Percentiles rank a stretch among this genome's conserved stretches.
Conservation (phyloP, 2,888 invertebrate species). For the Aporophyla lueneburgensis region DNA sequence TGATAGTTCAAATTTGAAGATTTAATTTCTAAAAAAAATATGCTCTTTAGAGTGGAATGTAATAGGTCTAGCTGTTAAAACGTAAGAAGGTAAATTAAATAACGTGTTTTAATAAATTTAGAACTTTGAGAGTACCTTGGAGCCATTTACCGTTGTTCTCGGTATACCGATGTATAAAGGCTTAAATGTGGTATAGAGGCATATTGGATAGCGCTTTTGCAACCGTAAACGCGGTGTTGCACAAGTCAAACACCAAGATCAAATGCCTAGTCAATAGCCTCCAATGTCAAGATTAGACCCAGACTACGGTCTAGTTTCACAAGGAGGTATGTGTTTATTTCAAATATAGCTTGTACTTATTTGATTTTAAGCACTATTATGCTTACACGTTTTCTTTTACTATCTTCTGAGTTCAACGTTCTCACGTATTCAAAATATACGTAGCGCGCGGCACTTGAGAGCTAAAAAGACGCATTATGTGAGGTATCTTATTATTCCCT, state of each 20-base stretch:
- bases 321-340: conserved; percentile 9
- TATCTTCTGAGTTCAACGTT: conserved; percentile 19
- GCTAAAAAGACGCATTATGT: conserved; percentile 45
- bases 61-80: conserved; percentile 18
- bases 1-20: no score
- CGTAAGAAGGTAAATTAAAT: not conserved
- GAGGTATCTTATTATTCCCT: conserved; percentile 51
- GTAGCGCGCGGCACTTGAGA: conserved; percentile 29
- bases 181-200: not conserved
- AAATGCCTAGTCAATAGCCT: conserved; percentile 7
- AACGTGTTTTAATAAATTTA: conserved; percentile 30
- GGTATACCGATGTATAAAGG: not conserved
- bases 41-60: conserved; percentile 3
- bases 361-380: conserved; percentile 13
- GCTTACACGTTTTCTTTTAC: conserved; percentile 1
- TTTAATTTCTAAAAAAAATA: not conserved
- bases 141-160: not conserved
- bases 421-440: conserved; percentile 35
- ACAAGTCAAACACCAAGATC: conserved; percentile 26
- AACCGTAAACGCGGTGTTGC: conserved; percentile 10
- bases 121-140: conserved; percentile 16
- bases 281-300: conserved; percentile 27
- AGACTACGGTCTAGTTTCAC: not conserved
- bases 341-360: not conserved
- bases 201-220: conserved; percentile 1